A percentile compares a stretch with the other conserved stretches of the same genome.
Evolutionary conservation across 2,113 vertebrate species (phyloP).

Genomic region (Candoia aspera): DNA sequence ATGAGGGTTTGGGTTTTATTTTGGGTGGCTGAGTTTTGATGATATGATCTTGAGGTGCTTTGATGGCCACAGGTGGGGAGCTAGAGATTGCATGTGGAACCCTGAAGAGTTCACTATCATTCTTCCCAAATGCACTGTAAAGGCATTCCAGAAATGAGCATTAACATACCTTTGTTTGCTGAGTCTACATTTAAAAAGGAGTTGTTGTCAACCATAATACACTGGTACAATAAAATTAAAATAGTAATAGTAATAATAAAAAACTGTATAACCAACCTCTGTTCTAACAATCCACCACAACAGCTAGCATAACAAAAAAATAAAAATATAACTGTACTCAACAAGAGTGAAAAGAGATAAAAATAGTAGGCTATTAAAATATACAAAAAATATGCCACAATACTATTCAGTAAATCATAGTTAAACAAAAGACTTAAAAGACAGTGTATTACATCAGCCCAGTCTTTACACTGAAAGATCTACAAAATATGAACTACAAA

Average conservation of each 20-base stretch:
- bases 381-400: not conserved
- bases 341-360: not conserved
- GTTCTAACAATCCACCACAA: not conserved
- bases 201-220: not conserved
- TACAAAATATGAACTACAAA: not conserved
- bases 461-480: not conserved
- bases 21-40: not conserved
- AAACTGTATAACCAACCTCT: not conserved
- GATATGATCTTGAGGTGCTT: not conserved
- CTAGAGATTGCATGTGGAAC: not conserved
- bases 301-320: not conserved
- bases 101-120: not conserved
- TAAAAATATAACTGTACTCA: not conserved
- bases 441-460: not conserved
- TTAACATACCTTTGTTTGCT: not conserved
- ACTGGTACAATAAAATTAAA: not conserved
- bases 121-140: not conserved
- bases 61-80: not conserved
- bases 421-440: not conserved
- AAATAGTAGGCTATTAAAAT: not conserved
- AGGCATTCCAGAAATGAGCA: not conserved
- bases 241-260: not conserved
- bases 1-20: not conserved
- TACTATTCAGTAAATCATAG: not conserved
- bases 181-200: not conserved